Evolutionary conservation across 2,888 invertebrate genomes (phyloP), one percentile per base, ranked within the genome.

Genomic region (Thecocarcelia acutangulata): DNA sequence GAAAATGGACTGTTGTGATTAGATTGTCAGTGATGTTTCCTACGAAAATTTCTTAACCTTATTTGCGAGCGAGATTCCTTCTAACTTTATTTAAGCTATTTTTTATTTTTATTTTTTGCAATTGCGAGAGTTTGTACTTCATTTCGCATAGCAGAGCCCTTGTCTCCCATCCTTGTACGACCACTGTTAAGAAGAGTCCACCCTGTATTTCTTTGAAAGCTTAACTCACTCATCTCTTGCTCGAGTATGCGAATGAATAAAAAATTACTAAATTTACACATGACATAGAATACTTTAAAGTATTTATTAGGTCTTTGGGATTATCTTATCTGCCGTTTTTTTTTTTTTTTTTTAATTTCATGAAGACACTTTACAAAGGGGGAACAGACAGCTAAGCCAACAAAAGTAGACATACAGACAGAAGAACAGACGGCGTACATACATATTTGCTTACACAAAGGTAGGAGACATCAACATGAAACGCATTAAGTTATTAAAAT

Each of bases 221-320:
- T n/a, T n/a, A n/a, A n/a, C n/a, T n/a, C n/a, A n/a, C n/a, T n/a
- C n/a, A n/a, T n/a, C n/a, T 44, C 12, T 2, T 42, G 17, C 28
- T 2, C 6, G 59, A 44, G 12, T 54, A 13, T 40, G 70, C 28
- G 40, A 24, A 54, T 54, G 54, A 40, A 24, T 54, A 28, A n/a
- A n/a, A 63, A 44, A 61, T 12, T 50, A 73, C 37, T 21, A 56
- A 63, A 58, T 44, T 75, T 33, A 33, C 33, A 64, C 74, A 75
- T 64, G 61, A 28, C 24, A 54, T 74, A 73, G 56, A 74, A 77
- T 70, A 70, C 54, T 66, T 74, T 74, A 70, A 78, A 78, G 82
- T 59, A 78, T 78, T 78, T 77, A 77, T 63, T 82, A 64, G 82
- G 77, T 82, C 70, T 78, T 28, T 46, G 74, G 82, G 78, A 82